Percentiles rank a stretch among this genome's conserved stretches.
These are phyloP conservation scores for Hydrochoerus hydrochaeris DNA, from an alignment of 2,113 vertebrate genomes.

Conservation along the genomic window DNA sequence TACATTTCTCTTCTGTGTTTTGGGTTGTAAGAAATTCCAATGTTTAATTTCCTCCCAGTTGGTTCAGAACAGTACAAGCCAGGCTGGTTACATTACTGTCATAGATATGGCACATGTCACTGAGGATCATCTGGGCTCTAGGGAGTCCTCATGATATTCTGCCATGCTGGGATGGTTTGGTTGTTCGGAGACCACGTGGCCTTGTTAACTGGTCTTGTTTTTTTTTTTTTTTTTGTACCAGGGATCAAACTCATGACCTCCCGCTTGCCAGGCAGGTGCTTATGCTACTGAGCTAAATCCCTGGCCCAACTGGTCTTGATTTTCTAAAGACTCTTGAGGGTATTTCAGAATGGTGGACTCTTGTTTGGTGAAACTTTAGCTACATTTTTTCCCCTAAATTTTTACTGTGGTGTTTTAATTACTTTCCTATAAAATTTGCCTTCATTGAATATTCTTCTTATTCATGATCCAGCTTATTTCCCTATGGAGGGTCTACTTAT, in stretches of 20 bases:
- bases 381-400: neutral
- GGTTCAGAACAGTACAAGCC: neutral
- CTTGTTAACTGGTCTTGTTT: neutral
- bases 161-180: neutral
- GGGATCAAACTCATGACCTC: too few species aligned
- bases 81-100: neutral
- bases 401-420: neutral
- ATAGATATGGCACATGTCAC: fast-evolving
- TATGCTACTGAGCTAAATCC: too few species aligned
- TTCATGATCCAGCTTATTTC: neutral
- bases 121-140: neutral
- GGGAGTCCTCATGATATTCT: neutral
- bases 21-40: neutral
- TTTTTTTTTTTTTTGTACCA: too few species aligned
- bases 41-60: neutral
- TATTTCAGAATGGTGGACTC: neutral
- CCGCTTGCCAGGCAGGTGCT: too few species aligned
- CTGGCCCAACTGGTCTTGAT: neutral
- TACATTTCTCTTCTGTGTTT: neutral
- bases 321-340: neutral
- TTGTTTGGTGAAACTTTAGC: neutral
- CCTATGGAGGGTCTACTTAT: neutral
- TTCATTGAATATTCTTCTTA: neutral
- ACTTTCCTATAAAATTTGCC: neutral
- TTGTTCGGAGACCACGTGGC: neutral